phyloP scores from a whole-genome alignment of 2,113 vertebrate species.

The Canis aureus region DNA sequence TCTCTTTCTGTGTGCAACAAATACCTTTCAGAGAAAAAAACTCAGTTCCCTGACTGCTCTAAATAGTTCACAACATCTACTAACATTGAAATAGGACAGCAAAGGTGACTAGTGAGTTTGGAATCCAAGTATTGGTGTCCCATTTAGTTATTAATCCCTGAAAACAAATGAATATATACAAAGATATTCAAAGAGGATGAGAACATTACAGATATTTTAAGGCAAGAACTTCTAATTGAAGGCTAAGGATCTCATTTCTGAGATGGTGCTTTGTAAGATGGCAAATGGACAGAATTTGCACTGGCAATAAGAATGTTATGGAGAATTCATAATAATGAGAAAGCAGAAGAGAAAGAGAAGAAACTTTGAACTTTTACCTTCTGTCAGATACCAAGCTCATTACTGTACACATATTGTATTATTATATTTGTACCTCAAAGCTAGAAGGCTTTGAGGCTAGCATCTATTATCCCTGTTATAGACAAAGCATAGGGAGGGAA shows the following conservation, averaged over 20 bases:
- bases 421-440: background rate
- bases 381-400: background rate
- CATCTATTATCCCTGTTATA: background rate
- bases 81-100: background rate
- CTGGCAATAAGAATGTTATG: background rate
- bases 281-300: background rate
- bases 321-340: background rate
- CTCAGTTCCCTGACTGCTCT: background rate
- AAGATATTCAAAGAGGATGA: background rate
- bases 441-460: background rate
- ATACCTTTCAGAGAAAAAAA: constrained; percentile 56
- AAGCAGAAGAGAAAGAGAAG: background rate
- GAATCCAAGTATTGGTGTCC: constrained; percentile 16
- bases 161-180: background rate
- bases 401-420: background rate
- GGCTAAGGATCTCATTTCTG: background rate
- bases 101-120: background rate
- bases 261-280: background rate
- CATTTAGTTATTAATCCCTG: background rate
- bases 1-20: constrained; percentile 55
- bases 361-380: background rate
- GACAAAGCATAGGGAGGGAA: background rate
- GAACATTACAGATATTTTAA: background rate
- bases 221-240: background rate
- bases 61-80: background rate